Conservation (phyloP, 2,888 invertebrate species). For the Tortricodes alternella region DNA sequence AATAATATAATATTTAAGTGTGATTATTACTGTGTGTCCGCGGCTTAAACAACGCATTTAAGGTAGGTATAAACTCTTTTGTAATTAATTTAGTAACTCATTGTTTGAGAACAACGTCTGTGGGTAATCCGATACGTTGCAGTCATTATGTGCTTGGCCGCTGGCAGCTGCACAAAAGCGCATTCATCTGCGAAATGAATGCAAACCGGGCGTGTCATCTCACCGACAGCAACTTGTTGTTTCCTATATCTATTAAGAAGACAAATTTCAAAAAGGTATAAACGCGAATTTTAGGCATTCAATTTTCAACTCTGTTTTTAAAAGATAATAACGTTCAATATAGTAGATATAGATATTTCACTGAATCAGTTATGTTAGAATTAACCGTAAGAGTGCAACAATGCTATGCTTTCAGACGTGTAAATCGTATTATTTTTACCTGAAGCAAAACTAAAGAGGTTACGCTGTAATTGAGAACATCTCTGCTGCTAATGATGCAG, state of each 20-base stretch:
- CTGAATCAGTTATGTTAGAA: not conserved
- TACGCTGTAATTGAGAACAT: not conserved
- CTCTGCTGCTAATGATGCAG: not conserved
- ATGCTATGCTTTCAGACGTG: not conserved
- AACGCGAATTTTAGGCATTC: not conserved
- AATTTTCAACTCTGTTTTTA: not conserved
- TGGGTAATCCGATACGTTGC: slow-evolving; percentile 7
- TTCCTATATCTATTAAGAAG: not conserved
- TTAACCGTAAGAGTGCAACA: slow-evolving; percentile 1
- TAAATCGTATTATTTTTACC: not conserved
- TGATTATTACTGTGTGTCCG: too few species aligned
- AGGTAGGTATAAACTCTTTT: too few species aligned
- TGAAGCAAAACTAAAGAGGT: not conserved
- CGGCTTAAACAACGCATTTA: too few species aligned
- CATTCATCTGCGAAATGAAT: slow-evolving; percentile 66
- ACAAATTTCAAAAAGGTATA: not conserved
- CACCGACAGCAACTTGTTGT: slow-evolving; percentile 22
- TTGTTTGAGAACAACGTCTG: not conserved
- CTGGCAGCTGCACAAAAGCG: slow-evolving; percentile 53
- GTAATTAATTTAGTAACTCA: not conserved
- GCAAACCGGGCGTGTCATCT: slow-evolving; percentile 47
- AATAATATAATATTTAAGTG: too few species aligned
- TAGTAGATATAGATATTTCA: not conserved
- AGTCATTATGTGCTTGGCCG: slow-evolving; percentile 38
- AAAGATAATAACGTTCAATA: not conserved